Evolutionary conservation across 2,888 invertebrate genomes (phyloP).

Genomic region (Drosophila anceps): DNA sequence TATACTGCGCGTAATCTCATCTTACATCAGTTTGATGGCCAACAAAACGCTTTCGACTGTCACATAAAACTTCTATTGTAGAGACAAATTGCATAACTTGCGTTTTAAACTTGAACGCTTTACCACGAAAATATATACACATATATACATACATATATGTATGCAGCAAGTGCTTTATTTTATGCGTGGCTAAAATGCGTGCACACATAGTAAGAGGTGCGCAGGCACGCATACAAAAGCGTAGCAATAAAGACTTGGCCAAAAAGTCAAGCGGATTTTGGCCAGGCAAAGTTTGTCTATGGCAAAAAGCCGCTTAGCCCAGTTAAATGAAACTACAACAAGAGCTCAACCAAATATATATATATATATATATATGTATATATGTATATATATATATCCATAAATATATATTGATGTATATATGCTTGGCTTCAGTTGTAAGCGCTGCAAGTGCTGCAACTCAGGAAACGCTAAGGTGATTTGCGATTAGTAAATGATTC

Average conservation of each 20-base stretch:
- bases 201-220: slow-evolving; percentile 10
- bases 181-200: slow-evolving; percentile 33
- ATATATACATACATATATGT: neutral
- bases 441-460: slow-evolving; percentile 9
- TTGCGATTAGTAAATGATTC: slow-evolving; percentile 46
- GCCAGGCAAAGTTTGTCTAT: slow-evolving; percentile 71
- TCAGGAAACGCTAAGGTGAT: slow-evolving; percentile 32
- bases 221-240: slow-evolving; percentile 20
- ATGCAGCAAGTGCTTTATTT: slow-evolving; percentile 30
- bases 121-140: slow-evolving; percentile 33
- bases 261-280: slow-evolving; percentile 78
- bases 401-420: neutral
- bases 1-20: slow-evolving; percentile 5
- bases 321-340: slow-evolving; percentile 76
- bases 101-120: slow-evolving; percentile 31
- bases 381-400: slow-evolving; percentile 4
- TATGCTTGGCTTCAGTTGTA: neutral
- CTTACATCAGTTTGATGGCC: slow-evolving; percentile 14
- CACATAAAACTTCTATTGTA: slow-evolving; percentile 18
- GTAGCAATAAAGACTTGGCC: slow-evolving; percentile 66
- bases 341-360: slow-evolving; percentile 29
- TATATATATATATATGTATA: neutral
- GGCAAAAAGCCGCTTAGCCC: slow-evolving; percentile 73
- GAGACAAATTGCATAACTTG: slow-evolving; percentile 48
- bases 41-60: slow-evolving; percentile 7